Evolutionary conservation across 2,113 vertebrate genomes (phyloP), one percentile per base, ranked within the genome.

Genomic region (Gallinago jamesoni): DNA sequence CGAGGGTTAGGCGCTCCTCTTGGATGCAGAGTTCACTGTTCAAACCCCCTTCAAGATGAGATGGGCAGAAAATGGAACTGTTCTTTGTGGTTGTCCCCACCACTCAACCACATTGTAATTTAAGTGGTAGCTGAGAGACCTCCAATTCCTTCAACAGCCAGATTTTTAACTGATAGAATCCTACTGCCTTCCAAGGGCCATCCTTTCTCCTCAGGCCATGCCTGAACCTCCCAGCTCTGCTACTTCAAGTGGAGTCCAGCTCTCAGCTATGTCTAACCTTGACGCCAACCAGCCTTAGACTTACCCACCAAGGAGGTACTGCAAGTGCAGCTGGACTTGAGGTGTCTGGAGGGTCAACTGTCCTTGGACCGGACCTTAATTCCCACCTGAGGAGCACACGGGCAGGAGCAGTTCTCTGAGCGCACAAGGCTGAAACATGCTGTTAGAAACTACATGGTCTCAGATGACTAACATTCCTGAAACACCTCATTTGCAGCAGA

Each of bases 391-490:
- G 76, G 64, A 72, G 45, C 3, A 16, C 84, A 35, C 1, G 1
- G 57, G 20, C 23, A 6, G 0, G 1, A 57, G 64, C 68, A 31
- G 87, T 67, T 41, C 81, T 27, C 60, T 92, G 88, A 93, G 50
- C 88, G 33, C 85, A 66, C 87, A 35, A 2, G 84, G 90, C 87
- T 66, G 92, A 75, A 74, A 87, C 84, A 93, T 94, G 33, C 86
- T 97, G 90, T 87, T 97, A 86, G 95, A 91, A 95, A 91, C 94
- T 72, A 37, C 90, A 5, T 41, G 25, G 39, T 96, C 92, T 95
- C 87, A 85, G 95, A 75, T 92, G 89, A 55, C 93, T 87, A 84
- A 84, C 88, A 74, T 96, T 96, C 93, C 97, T 95, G 89, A 95
- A 95, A 76, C 89, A 80, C 60, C 85, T 93, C 70, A 39, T 95